Evolutionary conservation across 2,797 vertebrate species (phyloP).

Genomic region (Enteromius treurensis): DNA sequence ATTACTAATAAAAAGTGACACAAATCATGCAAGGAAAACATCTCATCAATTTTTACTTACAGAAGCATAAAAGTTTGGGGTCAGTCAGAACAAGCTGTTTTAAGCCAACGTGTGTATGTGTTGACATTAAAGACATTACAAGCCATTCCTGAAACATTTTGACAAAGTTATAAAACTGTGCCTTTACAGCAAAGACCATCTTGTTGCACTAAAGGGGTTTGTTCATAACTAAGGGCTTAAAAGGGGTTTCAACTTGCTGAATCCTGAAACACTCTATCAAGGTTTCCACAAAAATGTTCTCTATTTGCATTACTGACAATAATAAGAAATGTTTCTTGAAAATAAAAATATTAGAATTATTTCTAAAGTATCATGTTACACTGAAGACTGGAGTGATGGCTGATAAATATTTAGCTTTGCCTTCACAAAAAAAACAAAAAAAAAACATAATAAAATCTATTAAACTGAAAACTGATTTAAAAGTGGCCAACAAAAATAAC

Average conservation of each 20-base stretch:
- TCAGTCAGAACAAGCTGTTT: too few relatives aligned
- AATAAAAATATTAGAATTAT: neutral
- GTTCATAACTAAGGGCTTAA: neutral
- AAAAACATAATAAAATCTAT: neutral
- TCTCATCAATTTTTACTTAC: neutral
- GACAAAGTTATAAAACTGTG: neutral
- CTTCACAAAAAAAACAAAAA: too few relatives aligned
- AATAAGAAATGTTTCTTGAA: neutral
- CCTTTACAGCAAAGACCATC: neutral
- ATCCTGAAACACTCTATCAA: neutral
- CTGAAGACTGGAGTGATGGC: neutral
- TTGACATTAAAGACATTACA: conserved; percentile 9
- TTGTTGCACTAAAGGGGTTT: neutral
- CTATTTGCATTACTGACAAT: neutral
- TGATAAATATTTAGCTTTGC: neutral
- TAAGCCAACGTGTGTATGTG: neutral
- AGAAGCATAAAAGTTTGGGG: too few relatives aligned
- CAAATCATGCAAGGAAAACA: conserved; percentile 24
- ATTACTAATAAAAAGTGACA: conserved; percentile 16
- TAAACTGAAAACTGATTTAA: neutral
- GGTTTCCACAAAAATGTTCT: neutral
- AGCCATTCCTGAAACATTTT: neutral
- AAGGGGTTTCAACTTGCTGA: neutral
- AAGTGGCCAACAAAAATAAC: neutral
- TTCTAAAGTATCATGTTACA: neutral